These are phyloP conservation scores for Andrena praecox DNA, from an alignment of 2,888 invertebrate genomes.

Conservation along the genomic window DNA sequence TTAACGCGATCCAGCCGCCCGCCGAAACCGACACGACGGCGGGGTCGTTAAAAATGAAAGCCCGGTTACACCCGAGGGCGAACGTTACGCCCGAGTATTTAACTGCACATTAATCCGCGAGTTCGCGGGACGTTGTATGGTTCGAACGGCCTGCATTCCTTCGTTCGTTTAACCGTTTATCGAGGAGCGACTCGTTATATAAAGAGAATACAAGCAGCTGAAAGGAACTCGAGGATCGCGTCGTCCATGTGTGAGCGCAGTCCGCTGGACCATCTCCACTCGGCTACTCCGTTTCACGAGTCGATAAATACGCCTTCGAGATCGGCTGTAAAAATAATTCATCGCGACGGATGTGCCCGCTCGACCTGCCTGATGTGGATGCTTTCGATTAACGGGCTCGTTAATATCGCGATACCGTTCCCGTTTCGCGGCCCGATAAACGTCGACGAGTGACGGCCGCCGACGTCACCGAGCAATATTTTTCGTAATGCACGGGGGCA, in stretches of 20 bases:
- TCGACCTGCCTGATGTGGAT: neutral
- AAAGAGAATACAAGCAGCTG: too few species aligned
- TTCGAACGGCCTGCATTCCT: neutral
- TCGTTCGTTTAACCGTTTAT: constrained; percentile 5
- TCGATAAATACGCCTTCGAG: too few species aligned
- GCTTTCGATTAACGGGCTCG: neutral
- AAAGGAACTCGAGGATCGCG: too few species aligned
- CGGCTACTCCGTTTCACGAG: too few species aligned
- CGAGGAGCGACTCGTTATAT: neutral
- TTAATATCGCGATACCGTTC: neutral
- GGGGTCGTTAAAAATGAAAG: constrained; percentile 52
- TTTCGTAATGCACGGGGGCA: constrained; percentile 14
- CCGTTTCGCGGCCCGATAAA: too few species aligned
- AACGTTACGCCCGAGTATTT: constrained; percentile 51
- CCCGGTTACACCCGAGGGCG: constrained; percentile 7
- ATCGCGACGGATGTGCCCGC: too few species aligned
- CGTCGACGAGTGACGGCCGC: neutral
- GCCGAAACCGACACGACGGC: constrained; percentile 17
- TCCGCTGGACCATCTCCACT: too few species aligned
- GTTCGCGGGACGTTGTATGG: neutral
- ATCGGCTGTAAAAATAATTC: too few species aligned
- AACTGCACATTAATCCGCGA: constrained; percentile 37
- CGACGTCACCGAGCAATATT: constrained; percentile 1
- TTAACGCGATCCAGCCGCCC: constrained; percentile 42
- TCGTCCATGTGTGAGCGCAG: too few species aligned